These are phyloP conservation scores for Zygothrica quintamaculata DNA, from an alignment of 2,888 invertebrate species.

Conservation along the genomic window DNA sequence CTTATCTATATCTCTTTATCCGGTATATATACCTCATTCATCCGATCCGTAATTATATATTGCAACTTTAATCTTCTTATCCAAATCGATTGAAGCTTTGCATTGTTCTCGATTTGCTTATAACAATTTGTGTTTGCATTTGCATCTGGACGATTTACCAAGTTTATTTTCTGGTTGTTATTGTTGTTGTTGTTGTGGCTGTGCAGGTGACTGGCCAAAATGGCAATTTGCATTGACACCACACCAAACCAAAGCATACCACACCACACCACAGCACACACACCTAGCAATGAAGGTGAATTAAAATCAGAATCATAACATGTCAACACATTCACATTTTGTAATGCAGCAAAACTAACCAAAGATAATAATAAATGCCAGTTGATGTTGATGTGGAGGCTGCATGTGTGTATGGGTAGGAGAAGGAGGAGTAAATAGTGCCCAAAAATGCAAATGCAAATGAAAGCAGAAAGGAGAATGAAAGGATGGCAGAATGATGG, in stretches of 20 bases:
- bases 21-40: slow-evolving; percentile 5
- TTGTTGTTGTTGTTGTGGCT: no score
- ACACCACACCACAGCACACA: no score
- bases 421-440: slow-evolving; percentile 16
- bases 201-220: slow-evolving; percentile 5
- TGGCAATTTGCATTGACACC: slow-evolving; percentile 7
- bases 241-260: not conserved
- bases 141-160: no score
- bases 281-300: slow-evolving; percentile 25
- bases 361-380: slow-evolving; percentile 61
- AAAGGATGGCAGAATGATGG: slow-evolving; percentile 10
- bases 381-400: not conserved
- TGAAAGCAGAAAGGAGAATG: slow-evolving; percentile 45
- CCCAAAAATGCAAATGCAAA: slow-evolving; percentile 66
- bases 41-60: no score
- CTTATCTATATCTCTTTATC: no score
- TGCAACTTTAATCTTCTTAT: no score
- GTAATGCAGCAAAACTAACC: slow-evolving; percentile 62
- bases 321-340: slow-evolving; percentile 67
- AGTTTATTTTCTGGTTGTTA: no score
- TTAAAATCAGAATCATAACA: slow-evolving; percentile 73
- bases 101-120: no score
- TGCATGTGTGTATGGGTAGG: not conserved
- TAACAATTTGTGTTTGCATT: no score
- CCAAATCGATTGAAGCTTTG: no score